Conservation (phyloP, 2,888 invertebrate genomes). For the Lithophane leautieri region DNA sequence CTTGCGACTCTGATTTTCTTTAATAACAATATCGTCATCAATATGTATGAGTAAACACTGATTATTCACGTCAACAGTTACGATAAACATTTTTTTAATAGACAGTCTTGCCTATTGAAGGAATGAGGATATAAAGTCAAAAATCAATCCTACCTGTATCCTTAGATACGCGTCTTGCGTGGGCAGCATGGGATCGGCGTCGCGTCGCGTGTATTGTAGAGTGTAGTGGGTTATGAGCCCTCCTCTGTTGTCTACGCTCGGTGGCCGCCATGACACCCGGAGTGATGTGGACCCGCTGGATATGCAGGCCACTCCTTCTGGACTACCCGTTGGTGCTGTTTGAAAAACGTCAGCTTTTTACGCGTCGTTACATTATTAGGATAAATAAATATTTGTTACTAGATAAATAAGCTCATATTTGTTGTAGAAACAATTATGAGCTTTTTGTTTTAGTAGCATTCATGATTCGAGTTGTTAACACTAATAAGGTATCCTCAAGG, state of each 20-base stretch:
- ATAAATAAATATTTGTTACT: neutral
- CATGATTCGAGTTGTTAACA: conserved; percentile 4
- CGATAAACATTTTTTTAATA: neutral
- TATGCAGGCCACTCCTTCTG: conserved; percentile 93
- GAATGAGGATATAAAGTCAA: neutral
- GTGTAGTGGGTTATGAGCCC: conserved; percentile 90
- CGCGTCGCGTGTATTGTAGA: conserved; percentile 84
- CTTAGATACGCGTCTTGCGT: conserved; percentile 85
- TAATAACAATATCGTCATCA: conserved; percentile 4
- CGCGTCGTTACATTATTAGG: neutral
- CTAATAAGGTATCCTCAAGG: conserved; percentile 25
- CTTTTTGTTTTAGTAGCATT: conserved; percentile 6
- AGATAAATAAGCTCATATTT: too few species aligned
- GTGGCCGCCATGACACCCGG: conserved; percentile 94
- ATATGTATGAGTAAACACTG: neutral
- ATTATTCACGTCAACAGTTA: conserved; percentile 1
- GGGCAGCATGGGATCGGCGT: conserved; percentile 83
- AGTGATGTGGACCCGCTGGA: conserved; percentile 94
- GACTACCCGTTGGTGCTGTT: conserved; percentile 94
- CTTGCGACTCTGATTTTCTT: conserved; percentile 4
- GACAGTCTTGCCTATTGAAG: neutral
- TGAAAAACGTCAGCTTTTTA: conserved; percentile 10
- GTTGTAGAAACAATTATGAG: conserved; percentile 24
- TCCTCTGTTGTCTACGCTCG: conserved; percentile 92
- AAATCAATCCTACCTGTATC: conserved; percentile 77